Base-by-base conservation (phyloP, 2,888 invertebrate species). In the Gandaritis pyraliata region DNA sequence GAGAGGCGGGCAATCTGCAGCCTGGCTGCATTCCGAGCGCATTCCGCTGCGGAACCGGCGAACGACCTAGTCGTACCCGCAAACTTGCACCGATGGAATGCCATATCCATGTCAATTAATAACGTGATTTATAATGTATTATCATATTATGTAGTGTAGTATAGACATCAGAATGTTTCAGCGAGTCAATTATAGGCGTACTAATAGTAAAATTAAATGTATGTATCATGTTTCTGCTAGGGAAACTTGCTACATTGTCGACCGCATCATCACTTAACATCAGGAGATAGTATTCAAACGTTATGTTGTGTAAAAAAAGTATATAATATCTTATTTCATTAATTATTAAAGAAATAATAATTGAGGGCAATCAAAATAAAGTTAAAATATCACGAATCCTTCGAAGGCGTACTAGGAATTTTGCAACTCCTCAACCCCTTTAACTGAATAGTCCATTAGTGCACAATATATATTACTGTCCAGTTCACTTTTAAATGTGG, bases 1-100 rank as follows among this genome's bases (percentile, higher is more conserved):
- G 81, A 81, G 80, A 79, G 79, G 81, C 70, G 72, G 75, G 80
- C 80, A 76, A 76, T 82, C 78, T 80, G 80, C 82, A 81, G 69
- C 64, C 68, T 16, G 75, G 71, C 74, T 81, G 83, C 86, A 87
- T 86, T 83, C 83, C 85, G 83, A 83, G 69, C 86, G 86, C 87
- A 87, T 87, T 88, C 85, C 87, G 68, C 67, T 55, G 63, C 63
- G 52, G 56, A 43, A 69, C 64, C 68, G 76, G 75, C 76, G 70
- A 75, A 73, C 76, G 79, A 81, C 78, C 80, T 76, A 80, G 71
- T 72, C 70, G 70, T 53, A 38, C 69, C 66, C 70, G 69, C 74
- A 71, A 74, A 72, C 62, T 71, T 72, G 69, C 72, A 57, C 64
- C 66, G 60, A 66, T 72, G 71, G 70, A 77, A 77, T 78, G 70